Percentiles rank a stretch among this genome's conserved stretches.
These are phyloP conservation scores for Ashinkailepas kermadecensis DNA, from an alignment of 2,888 invertebrate species.

Conservation along the genomic window DNA sequence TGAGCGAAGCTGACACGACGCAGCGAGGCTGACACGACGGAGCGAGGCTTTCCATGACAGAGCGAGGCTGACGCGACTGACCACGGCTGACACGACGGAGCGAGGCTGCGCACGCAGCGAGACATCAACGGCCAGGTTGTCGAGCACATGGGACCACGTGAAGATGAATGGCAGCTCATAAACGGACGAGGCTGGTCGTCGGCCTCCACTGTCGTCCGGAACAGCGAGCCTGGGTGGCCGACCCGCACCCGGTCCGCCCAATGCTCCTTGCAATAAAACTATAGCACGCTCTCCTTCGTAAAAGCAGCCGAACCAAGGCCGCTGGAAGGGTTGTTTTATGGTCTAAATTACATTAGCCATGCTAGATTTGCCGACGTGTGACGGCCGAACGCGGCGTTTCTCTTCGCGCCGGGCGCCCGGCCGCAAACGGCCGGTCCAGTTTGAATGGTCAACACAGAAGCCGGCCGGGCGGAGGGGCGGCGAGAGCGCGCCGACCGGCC, in stretches of 20 bases:
- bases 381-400: background rate
- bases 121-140: too few species aligned
- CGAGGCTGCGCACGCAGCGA: too few species aligned
- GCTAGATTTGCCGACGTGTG: background rate
- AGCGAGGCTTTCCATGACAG: background rate
- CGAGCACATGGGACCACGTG: too few species aligned
- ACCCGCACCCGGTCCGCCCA: background rate
- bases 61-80: too few species aligned
- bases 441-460: constrained; percentile 9
- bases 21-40: background rate
- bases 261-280: constrained; percentile 17
- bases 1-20: too few species aligned
- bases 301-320: background rate
- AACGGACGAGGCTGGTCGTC: background rate
- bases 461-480: background rate
- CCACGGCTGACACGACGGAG: background rate
- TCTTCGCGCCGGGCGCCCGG: background rate
- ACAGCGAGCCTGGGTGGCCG: background rate
- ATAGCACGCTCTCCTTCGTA: background rate
- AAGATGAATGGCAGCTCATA: constrained; percentile 5
- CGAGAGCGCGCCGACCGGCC: background rate
- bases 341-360: background rate
- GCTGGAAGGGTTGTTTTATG: constrained; percentile 7
- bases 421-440: background rate
- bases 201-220: background rate